These are phyloP conservation scores for Trachelus iudaicus DNA, from an alignment of 2,888 invertebrate genomes.

Conservation along the genomic window DNA sequence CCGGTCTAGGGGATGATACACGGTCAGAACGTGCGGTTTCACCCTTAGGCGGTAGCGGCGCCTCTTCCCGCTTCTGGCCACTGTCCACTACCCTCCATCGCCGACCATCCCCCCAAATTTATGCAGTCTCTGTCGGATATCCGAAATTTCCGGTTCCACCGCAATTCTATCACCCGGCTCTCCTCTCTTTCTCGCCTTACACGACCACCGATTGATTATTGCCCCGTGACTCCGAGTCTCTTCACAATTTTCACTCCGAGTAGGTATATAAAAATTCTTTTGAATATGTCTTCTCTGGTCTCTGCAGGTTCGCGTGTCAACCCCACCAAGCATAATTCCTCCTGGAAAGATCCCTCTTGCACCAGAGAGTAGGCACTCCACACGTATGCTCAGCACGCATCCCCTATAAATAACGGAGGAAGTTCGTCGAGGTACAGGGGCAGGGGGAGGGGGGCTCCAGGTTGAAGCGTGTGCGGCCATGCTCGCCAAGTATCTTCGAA, in stretches of 20 bases:
- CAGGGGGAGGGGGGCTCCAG: not conserved
- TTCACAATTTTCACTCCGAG: not conserved
- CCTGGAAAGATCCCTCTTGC: not conserved
- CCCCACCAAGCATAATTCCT: not conserved
- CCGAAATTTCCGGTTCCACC: not conserved
- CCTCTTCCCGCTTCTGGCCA: not conserved
- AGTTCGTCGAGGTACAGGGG: not conserved
- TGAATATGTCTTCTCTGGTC: not conserved
- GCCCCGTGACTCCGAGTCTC: not conserved
- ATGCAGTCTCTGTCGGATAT: not conserved
- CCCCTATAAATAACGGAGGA: slow-evolving; percentile 53
- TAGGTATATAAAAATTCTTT: not conserved
- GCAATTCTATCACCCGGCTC: slow-evolving; percentile 9
- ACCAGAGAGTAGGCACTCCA: not conserved
- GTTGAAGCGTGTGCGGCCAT: slow-evolving; percentile 20
- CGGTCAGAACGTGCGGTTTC: slow-evolving; percentile 45
- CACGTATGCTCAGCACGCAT: slow-evolving; percentile 56
- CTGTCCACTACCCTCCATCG: not conserved
- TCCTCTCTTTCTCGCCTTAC: not conserved
- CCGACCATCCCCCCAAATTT: not conserved
- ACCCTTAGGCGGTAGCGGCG: slow-evolving; percentile 17
- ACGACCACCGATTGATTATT: not conserved
- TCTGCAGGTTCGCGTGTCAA: slow-evolving; percentile 5
- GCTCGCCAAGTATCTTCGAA: slow-evolving; percentile 49
- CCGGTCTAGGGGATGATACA: slow-evolving; percentile 53